Percentiles rank a stretch among this genome's conserved stretches.
Conservation (phyloP, 2,888 invertebrate genomes). For the Papilio elwesi region DNA sequence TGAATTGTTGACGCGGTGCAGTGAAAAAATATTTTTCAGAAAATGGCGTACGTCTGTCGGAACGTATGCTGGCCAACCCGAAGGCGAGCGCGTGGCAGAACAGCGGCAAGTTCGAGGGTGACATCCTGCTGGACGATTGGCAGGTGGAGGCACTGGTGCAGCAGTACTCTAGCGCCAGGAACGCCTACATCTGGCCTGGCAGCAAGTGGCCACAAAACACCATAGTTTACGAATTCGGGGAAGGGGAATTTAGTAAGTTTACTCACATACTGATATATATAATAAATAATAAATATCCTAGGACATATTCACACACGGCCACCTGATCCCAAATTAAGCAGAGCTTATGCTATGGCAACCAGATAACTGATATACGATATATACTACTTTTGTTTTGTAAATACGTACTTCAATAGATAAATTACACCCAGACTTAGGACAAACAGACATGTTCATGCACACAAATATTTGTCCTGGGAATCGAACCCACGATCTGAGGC, state of each 20-base stretch:
- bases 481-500: too few relatives aligned
- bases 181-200: conserved; percentile 66
- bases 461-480: too few relatives aligned
- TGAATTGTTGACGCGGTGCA: too few relatives aligned
- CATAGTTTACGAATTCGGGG: conserved; percentile 66
- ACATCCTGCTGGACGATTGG: conserved; percentile 70
- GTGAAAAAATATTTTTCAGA: conserved; percentile 45
- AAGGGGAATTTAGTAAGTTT: conserved; percentile 69
- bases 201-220: conserved; percentile 71
- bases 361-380: too few relatives aligned
- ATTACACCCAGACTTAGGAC: too few relatives aligned
- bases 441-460: too few relatives aligned
- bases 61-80: conserved; percentile 49
- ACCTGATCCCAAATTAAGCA: too few relatives aligned
- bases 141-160: conserved; percentile 64
- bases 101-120: conserved; percentile 73
- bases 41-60: conserved; percentile 52
- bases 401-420: too few relatives aligned
- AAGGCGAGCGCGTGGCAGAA: conserved; percentile 64
- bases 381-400: too few relatives aligned
- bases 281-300: too few relatives aligned
- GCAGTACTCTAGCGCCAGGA: conserved; percentile 64
- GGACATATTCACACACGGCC: too few relatives aligned
- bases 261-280: conserved; percentile 3
- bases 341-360: too few relatives aligned